These are phyloP conservation scores for Leptonema lineaticorne DNA, from an alignment of 1,140 invertebrate species.

Conservation along the genomic window DNA sequence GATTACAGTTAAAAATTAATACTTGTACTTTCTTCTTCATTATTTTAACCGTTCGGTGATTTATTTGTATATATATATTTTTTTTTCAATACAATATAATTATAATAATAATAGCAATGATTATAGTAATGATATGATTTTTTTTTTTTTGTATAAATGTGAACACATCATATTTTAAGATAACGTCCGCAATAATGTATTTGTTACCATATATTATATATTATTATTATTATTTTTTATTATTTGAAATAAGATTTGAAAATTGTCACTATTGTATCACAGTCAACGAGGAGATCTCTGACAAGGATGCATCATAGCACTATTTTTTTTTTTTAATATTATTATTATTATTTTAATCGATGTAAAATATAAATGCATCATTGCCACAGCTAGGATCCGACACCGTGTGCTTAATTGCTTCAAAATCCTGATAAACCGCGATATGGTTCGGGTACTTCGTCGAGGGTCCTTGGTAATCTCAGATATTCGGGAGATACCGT, in stretches of 20 bases:
- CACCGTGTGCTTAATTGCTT: background rate
- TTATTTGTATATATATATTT: too few species aligned
- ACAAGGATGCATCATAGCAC: background rate
- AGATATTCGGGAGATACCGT: slow-evolving; percentile 39
- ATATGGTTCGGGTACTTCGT: slow-evolving; percentile 30
- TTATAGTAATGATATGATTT: background rate
- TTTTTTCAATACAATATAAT: too few species aligned
- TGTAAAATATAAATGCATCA: background rate
- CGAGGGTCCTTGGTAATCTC: slow-evolving; percentile 35
- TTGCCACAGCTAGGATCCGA: slow-evolving; percentile 12
- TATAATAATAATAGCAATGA: background rate
- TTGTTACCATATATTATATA: background rate
- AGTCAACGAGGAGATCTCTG: slow-evolving; percentile 38
- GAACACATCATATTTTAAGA: slow-evolving; percentile 16
- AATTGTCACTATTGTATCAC: slow-evolving; percentile 32
- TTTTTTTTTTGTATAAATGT: background rate
- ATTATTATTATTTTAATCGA: background rate
- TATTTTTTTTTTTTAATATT: background rate
- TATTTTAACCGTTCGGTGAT: background rate
- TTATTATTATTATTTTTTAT: background rate
- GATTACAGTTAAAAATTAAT: background rate
- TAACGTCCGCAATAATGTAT: slow-evolving; percentile 12
- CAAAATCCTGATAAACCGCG: slow-evolving; percentile 18
- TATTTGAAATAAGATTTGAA: too few species aligned
- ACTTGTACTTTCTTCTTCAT: background rate